Conservation (phyloP, 2,888 invertebrate species). For the Drosophila lutescens region DNA sequence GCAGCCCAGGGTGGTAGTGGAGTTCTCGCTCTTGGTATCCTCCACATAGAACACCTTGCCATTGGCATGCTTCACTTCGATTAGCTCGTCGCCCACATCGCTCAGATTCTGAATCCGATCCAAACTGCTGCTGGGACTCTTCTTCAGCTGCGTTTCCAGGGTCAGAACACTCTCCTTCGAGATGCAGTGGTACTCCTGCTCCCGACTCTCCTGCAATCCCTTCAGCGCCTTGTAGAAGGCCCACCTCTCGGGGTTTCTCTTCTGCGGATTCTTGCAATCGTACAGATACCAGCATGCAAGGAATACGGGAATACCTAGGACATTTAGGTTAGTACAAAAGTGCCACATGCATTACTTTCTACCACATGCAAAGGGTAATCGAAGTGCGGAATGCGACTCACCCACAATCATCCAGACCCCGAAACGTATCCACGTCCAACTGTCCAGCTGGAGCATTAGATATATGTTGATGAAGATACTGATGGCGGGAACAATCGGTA, state of each 20-base stretch:
- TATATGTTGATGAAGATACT: slow-evolving; percentile 94
- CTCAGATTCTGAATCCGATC: slow-evolving; percentile 80
- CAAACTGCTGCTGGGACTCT: slow-evolving; percentile 64
- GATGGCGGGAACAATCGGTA: slow-evolving; percentile 92
- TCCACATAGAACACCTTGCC: slow-evolving; percentile 81
- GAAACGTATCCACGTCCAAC: slow-evolving; percentile 93
- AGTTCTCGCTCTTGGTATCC: slow-evolving; percentile 65
- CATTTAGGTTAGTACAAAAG: slow-evolving; percentile 40
- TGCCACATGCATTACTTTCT: slow-evolving; percentile 66
- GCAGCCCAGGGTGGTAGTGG: slow-evolving; percentile 29
- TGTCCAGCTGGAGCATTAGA: slow-evolving; percentile 92
- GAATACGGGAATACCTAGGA: slow-evolving; percentile 80
- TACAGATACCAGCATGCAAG: slow-evolving; percentile 81
- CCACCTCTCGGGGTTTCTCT: slow-evolving; percentile 69
- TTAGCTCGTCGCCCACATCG: slow-evolving; percentile 74
- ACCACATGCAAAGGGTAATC: slow-evolving; percentile 41
- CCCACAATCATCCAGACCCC: slow-evolving; percentile 92
- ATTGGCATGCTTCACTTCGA: slow-evolving; percentile 79
- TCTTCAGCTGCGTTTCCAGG: slow-evolving; percentile 50
- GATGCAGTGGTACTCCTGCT: slow-evolving; percentile 32
- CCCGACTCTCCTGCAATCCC: slow-evolving; percentile 24
- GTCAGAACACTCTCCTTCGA: slow-evolving; percentile 53
- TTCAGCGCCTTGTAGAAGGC: slow-evolving; percentile 63
- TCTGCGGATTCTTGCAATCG: slow-evolving; percentile 68
- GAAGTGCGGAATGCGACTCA: slow-evolving; percentile 83